These are phyloP conservation scores for Myopa testacea DNA, from an alignment of 2,888 invertebrate genomes.

Conservation along the genomic window DNA sequence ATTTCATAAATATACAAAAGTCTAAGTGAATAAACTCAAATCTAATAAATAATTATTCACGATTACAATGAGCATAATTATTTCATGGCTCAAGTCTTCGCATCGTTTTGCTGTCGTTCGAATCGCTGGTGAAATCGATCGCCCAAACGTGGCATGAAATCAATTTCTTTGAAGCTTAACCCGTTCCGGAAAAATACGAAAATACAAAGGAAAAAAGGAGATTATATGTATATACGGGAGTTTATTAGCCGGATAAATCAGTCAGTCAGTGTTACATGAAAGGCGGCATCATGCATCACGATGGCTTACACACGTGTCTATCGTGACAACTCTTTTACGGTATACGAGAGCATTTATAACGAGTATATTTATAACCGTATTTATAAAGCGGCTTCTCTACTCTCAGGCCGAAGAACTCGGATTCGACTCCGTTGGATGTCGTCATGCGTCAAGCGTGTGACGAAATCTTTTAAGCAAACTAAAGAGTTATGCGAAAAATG, in stretches of 20 bases:
- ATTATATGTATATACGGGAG: neutral
- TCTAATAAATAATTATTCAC: no score
- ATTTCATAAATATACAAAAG: no score
- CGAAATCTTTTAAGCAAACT: conserved; percentile 31
- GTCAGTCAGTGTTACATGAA: conserved; percentile 16
- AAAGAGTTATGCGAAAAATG: neutral
- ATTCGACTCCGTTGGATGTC: neutral
- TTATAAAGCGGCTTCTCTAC: neutral
- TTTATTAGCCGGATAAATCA: conserved; percentile 32
- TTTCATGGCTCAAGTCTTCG: no score
- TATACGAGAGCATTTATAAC: neutral
- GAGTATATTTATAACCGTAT: neutral
- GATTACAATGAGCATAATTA: no score
- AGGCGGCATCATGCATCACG: conserved; percentile 32
- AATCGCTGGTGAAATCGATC: neutral
- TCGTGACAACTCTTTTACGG: conserved; percentile 22
- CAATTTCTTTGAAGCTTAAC: conserved; percentile 19
- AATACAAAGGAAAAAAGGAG: neutral
- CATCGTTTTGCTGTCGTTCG: no score
- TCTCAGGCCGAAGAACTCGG: neutral
- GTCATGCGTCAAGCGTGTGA: neutral
- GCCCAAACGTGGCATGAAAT: conserved; percentile 10
- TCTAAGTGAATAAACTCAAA: no score
- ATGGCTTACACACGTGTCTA: conserved; percentile 28
- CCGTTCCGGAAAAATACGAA: neutral